phyloP scores from a whole-genome alignment of 2,797 vertebrate genomes.

The Sebastes vulpes region DNA sequence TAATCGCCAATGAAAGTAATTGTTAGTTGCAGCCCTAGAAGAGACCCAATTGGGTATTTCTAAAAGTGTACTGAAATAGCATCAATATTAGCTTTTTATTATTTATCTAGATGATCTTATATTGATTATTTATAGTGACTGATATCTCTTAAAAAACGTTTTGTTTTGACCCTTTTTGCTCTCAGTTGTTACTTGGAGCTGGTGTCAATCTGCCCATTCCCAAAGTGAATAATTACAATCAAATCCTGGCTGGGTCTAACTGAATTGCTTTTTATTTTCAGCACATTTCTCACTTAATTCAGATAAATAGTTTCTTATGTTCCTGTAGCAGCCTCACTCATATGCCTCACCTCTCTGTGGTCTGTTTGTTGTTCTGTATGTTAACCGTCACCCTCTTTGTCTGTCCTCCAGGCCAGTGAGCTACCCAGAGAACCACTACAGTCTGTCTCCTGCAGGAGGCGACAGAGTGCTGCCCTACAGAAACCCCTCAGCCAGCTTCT shows the following conservation, averaged over 20 bases:
- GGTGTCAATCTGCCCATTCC: neutral
- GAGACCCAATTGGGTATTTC: neutral
- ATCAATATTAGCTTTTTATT: neutral
- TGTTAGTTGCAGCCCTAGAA: neutral
- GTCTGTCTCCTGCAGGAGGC: conserved; percentile 84
- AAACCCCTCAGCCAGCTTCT: conserved; percentile 94
- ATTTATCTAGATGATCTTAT: neutral
- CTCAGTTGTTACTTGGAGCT: neutral
- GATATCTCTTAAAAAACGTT: too few species aligned
- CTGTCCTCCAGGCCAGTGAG: conserved; percentile 89
- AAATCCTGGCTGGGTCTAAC: neutral
- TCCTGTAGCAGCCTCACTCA: neutral
- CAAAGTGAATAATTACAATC: neutral
- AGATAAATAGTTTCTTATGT: neutral
- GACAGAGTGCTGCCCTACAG: conserved; percentile 90
- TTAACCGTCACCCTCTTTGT: neutral
- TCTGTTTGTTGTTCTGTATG: neutral
- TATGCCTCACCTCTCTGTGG: neutral
- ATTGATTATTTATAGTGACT: neutral
- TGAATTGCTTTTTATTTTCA: neutral
- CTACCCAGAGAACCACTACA: conserved; percentile 93
- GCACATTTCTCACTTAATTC: neutral
- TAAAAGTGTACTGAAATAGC: neutral
- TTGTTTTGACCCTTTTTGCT: too few species aligned
- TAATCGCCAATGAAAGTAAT: too few species aligned